A percentile compares a stretch with the other conserved stretches of the same genome.
Conservation (phyloP, 2,797 vertebrate genomes). For the Notolabrus celidotus region DNA sequence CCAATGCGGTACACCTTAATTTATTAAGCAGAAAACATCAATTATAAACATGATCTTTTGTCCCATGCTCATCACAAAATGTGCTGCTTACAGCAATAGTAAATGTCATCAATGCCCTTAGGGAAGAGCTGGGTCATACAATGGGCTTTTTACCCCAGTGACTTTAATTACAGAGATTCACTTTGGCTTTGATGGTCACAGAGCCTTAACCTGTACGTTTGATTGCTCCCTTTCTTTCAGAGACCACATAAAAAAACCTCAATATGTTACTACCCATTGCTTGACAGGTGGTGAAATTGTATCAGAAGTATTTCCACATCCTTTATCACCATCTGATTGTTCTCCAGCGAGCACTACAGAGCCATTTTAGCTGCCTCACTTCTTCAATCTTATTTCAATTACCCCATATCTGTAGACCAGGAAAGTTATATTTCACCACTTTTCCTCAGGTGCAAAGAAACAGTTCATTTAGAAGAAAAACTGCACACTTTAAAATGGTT, state of each 20-base stretch:
- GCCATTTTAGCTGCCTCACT: not conserved
- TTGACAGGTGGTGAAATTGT: not conserved
- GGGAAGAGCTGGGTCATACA: not conserved
- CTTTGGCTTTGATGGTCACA: constrained; percentile 2
- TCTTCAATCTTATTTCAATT: constrained; percentile 4
- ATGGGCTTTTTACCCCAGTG: not conserved
- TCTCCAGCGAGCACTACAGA: not conserved
- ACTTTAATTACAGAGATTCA: constrained; percentile 26
- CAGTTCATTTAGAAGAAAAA: not conserved
- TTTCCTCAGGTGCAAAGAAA: not conserved
- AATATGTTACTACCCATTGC: constrained; percentile 1
- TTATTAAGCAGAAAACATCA: not conserved
- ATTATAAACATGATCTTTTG: not conserved
- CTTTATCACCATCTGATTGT: not conserved
- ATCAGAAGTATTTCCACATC: constrained; percentile 21
- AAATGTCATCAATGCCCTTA: not conserved
- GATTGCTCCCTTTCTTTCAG: not conserved
- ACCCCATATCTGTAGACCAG: constrained; percentile 3
- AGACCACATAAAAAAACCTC: not conserved
- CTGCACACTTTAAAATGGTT: not conserved
- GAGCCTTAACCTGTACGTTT: not conserved
- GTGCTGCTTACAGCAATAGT: constrained; percentile 3
- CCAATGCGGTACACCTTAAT: too few relatives aligned
- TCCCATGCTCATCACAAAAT: not conserved
- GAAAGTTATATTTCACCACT: constrained; percentile 2